A percentile compares a stretch with the other conserved stretches of the same genome.
phyloP scores from a whole-genome alignment of 2,888 invertebrate species.

The Eumacrocentrus americanus region DNA sequence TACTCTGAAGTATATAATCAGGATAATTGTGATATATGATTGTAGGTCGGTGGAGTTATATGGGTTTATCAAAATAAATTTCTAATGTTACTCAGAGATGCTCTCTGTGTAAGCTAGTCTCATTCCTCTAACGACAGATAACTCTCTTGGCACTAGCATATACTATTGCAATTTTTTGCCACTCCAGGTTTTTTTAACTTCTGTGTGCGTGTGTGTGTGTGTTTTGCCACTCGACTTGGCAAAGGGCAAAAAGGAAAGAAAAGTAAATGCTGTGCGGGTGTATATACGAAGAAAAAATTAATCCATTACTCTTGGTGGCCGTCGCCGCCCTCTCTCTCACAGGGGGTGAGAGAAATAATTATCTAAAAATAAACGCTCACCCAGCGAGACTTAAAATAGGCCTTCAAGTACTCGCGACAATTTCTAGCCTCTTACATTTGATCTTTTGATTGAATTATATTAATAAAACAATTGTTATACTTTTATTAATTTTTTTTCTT shows the following conservation, averaged over 20 bases:
- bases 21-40: slow-evolving; percentile 15
- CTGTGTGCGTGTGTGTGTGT: background rate
- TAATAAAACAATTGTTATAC: too few species aligned
- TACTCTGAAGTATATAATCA: background rate
- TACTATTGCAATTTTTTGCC: background rate
- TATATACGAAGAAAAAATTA: slow-evolving; percentile 13
- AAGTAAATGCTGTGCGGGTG: background rate
- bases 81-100: background rate
- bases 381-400: slow-evolving; percentile 2
- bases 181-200: background rate
- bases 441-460: background rate
- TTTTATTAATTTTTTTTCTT: slow-evolving; percentile 8
- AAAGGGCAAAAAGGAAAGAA: background rate
- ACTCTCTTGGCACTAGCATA: background rate
- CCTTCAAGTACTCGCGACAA: background rate
- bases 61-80: slow-evolving; percentile 12
- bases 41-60: background rate
- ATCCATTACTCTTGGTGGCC: slow-evolving; percentile 8
- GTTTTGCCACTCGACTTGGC: background rate
- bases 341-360: slow-evolving; percentile 19
- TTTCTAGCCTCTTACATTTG: slow-evolving; percentile 14
- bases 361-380: slow-evolving; percentile 24
- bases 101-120: background rate
- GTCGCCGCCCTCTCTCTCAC: background rate
- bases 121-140: background rate